These are phyloP conservation scores for Alca torda DNA, from an alignment of 2,797 vertebrate genomes.

Conservation along the genomic window DNA sequence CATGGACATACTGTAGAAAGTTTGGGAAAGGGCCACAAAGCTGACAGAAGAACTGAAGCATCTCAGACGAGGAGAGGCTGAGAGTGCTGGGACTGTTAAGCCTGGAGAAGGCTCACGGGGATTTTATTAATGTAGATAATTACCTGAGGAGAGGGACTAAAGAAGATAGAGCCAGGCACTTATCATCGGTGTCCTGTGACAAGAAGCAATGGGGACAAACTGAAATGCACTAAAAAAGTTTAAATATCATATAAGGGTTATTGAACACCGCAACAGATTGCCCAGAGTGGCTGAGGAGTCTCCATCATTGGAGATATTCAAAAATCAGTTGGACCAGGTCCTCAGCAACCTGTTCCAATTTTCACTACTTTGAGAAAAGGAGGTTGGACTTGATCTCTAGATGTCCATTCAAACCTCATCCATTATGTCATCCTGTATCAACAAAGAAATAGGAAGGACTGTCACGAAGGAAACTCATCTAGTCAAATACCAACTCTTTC, in stretches of 20 bases:
- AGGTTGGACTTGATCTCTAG: background rate
- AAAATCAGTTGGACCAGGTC: background rate
- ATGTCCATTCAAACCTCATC: background rate
- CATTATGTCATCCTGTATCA: background rate
- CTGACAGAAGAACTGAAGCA: background rate
- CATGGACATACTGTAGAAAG: background rate
- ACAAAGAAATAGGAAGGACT: background rate
- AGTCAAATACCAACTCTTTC: background rate
- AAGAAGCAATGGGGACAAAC: background rate
- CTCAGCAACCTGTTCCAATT: background rate
- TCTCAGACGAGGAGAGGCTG: background rate
- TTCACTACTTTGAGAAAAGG: background rate
- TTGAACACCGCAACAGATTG: background rate
- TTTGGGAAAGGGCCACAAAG: background rate
- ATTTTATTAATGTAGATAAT: background rate
- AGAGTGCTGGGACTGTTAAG: background rate
- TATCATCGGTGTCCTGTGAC: background rate
- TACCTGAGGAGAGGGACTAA: background rate
- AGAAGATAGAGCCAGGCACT: background rate
- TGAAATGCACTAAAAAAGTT: background rate
- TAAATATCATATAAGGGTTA: background rate
- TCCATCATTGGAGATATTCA: background rate
- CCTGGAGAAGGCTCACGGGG: background rate
- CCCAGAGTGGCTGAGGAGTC: background rate
- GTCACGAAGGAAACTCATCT: background rate